A percentile compares a stretch with the other conserved stretches of the same genome.
Evolutionary conservation across 2,797 vertebrate species (phyloP).

Genomic region (Neosilurus mollespiculum): DNA sequence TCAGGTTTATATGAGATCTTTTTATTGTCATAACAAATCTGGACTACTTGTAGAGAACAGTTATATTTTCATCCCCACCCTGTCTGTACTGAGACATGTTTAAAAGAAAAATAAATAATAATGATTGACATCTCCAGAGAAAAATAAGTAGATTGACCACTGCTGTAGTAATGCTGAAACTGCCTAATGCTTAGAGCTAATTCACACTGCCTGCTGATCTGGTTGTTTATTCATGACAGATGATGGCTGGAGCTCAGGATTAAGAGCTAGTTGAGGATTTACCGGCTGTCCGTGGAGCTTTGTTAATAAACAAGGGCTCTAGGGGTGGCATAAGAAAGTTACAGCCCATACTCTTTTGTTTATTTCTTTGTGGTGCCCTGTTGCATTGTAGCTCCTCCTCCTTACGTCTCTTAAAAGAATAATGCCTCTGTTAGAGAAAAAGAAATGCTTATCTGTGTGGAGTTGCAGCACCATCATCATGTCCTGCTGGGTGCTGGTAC

Average conservation of each 20-base stretch:
- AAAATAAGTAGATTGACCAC: constrained; percentile 25
- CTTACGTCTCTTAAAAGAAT: constrained; percentile 21
- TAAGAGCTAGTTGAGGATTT: constrained; percentile 51
- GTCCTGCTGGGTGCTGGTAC: constrained; percentile 40
- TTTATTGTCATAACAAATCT: neutral
- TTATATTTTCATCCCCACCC: neutral
- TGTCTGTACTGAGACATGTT: neutral
- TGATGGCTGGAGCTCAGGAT: constrained; percentile 50
- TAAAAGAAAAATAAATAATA: neutral
- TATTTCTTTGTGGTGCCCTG: constrained; percentile 31
- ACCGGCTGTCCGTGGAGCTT: constrained; percentile 28
- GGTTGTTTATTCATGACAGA: constrained; percentile 53
- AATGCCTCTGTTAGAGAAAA: constrained; percentile 19
- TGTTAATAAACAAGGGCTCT: constrained; percentile 45
- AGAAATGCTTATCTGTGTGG: constrained; percentile 10
- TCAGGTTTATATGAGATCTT: constrained; percentile 50
- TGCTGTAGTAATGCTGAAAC: constrained; percentile 21
- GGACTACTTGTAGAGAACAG: neutral
- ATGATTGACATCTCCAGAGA: neutral
- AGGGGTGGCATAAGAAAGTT: constrained; percentile 49
- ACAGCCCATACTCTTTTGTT: constrained; percentile 28
- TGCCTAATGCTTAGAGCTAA: constrained; percentile 40
- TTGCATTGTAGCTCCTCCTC: constrained; percentile 34
- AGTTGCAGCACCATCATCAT: constrained; percentile 5
- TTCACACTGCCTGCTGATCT: constrained; percentile 44